phyloP scores from a whole-genome alignment of 2,888 invertebrate species.

The Cyaniris semiargus region DNA sequence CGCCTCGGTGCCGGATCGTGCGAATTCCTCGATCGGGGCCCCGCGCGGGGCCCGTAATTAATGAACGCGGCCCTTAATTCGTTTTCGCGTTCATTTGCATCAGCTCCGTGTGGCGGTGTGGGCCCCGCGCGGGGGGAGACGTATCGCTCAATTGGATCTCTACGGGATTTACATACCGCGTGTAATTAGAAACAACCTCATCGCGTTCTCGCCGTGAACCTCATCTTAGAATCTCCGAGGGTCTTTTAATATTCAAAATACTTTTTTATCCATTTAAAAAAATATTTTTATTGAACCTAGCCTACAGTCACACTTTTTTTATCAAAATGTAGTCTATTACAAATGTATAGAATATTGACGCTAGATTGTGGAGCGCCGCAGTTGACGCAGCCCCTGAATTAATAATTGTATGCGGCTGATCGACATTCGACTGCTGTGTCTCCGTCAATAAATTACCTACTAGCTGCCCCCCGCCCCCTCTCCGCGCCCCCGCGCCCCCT shows the following conservation, averaged over 20 bases:
- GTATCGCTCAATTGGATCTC: conserved; percentile 18
- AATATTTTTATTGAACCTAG: not conserved
- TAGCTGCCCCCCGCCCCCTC: not conserved
- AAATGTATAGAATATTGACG: conserved; percentile 1
- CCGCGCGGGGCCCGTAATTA: not conserved
- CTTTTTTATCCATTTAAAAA: no score
- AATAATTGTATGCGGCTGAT: not conserved
- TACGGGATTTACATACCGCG: not conserved
- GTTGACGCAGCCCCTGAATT: conserved; percentile 1
- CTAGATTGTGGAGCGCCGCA: not conserved
- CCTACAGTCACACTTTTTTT: not conserved
- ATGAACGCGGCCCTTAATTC: conserved; percentile 1
- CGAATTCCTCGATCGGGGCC: not conserved
- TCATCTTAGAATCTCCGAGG: not conserved
- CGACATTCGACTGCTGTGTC: not conserved
- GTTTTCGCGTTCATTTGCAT: conserved; percentile 10
- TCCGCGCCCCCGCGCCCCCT: not conserved
- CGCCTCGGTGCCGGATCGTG: not conserved
- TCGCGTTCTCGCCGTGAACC: not conserved
- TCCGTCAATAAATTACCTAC: not conserved
- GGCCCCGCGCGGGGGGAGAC: not conserved
- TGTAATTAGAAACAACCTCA: not conserved
- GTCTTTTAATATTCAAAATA: not conserved
- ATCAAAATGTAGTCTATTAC: not conserved
- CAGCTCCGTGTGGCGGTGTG: not conserved